These are phyloP conservation scores for Drosophila greeni DNA, from an alignment of 2,888 invertebrate genomes.

Conservation along the genomic window DNA sequence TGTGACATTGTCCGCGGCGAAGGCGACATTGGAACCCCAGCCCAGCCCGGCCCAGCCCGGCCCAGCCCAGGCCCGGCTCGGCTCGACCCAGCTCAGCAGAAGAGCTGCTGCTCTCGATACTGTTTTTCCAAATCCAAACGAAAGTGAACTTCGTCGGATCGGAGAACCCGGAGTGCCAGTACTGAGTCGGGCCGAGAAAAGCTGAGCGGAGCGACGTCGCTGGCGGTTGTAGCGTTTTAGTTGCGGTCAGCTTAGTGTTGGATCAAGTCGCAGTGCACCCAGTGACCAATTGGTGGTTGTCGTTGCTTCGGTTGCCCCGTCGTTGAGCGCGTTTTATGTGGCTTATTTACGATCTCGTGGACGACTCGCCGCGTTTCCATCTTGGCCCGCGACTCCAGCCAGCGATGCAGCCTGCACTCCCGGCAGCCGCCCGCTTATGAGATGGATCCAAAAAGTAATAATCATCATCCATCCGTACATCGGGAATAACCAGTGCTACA, in stretches of 20 bases:
- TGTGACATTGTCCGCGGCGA: slow-evolving; percentile 74
- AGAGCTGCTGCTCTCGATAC: slow-evolving; percentile 13
- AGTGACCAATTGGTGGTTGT: slow-evolving; percentile 56
- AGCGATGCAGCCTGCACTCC: slow-evolving; percentile 62
- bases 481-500: slow-evolving; percentile 25
- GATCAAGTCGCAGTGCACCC: slow-evolving; percentile 53
- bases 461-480: slow-evolving; percentile 51
- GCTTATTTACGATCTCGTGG: slow-evolving; percentile 61
- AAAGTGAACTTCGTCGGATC: slow-evolving; percentile 43
- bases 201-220: slow-evolving; percentile 36
- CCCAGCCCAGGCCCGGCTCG: slow-evolving; percentile 17
- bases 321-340: slow-evolving; percentile 51
- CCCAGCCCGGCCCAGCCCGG: slow-evolving; percentile 5
- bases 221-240: slow-evolving; percentile 47
- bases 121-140: slow-evolving; percentile 39
- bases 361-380: slow-evolving; percentile 45
- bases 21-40: slow-evolving; percentile 75
- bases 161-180: slow-evolving; percentile 43
- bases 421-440: slow-evolving; percentile 52
- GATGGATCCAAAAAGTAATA: slow-evolving; percentile 79
- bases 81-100: slow-evolving; percentile 23
- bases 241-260: slow-evolving; percentile 53
- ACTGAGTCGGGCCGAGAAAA: slow-evolving; percentile 40
- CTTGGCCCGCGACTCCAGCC: slow-evolving; percentile 33
- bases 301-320: slow-evolving; percentile 13